These are phyloP conservation scores for Crocallis elinguaria DNA, from an alignment of 2,888 invertebrate genomes.

Conservation along the genomic window DNA sequence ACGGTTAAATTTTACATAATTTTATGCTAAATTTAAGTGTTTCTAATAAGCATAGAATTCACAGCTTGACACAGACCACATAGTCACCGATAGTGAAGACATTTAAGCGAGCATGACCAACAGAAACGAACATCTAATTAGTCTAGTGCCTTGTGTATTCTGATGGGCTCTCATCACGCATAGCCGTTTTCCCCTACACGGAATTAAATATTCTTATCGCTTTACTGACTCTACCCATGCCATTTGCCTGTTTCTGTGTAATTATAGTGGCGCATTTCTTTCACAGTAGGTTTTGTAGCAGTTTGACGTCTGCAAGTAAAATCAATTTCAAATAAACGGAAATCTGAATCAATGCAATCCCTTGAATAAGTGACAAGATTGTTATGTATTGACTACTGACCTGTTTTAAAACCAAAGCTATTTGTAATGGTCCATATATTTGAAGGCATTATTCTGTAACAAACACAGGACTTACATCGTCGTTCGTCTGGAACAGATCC, in stretches of 20 bases:
- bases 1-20: too few relatives aligned
- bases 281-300: constrained; percentile 9
- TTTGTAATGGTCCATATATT: too few relatives aligned
- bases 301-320: too few relatives aligned
- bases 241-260: constrained; percentile 19
- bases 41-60: not conserved
- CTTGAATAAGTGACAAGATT: too few relatives aligned
- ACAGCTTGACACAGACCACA: not conserved
- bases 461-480: too few relatives aligned
- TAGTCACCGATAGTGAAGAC: not conserved
- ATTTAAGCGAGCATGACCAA: constrained; percentile 3
- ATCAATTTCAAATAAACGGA: too few relatives aligned
- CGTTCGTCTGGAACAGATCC: too few relatives aligned
- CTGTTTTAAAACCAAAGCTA: too few relatives aligned
- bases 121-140: constrained; percentile 25
- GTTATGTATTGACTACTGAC: not conserved
- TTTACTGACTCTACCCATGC: constrained; percentile 18
- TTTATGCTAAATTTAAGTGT: too few relatives aligned
- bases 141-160: constrained; percentile 20
- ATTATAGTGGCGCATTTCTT: constrained; percentile 14
- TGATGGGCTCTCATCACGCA: constrained; percentile 32
- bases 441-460: too few relatives aligned
- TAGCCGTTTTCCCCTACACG: constrained; percentile 32
- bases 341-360: too few relatives aligned
- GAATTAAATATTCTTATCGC: constrained; percentile 33